phyloP scores from a whole-genome alignment of 2,113 vertebrate genomes.

The Turdus rufiventris region DNA sequence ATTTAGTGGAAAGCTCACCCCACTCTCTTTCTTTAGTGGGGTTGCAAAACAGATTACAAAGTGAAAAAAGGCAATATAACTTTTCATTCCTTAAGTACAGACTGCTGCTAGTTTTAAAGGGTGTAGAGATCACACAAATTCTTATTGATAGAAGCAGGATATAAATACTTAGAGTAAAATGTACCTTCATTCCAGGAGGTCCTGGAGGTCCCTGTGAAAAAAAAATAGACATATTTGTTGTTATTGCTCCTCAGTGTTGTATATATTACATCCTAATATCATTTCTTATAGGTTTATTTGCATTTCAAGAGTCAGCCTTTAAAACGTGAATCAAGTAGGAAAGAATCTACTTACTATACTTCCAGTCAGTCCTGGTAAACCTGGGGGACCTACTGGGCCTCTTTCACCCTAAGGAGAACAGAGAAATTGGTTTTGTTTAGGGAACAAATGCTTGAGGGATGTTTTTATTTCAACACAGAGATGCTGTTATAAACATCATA shows the following conservation, averaged over 20 bases:
- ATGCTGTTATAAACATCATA: background rate
- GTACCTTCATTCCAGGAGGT: constrained; percentile 86
- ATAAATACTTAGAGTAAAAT: background rate
- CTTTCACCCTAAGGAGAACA: constrained; percentile 82
- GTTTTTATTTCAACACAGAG: background rate
- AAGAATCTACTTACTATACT: constrained; percentile 79
- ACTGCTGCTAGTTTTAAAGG: background rate
- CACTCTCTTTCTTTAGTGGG: background rate
- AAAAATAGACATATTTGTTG: background rate
- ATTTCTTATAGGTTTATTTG: background rate
- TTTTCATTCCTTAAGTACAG: background rate
- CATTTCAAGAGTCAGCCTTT: background rate
- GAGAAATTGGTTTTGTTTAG: background rate
- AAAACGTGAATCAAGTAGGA: background rate
- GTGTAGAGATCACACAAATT: background rate
- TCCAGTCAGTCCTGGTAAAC: constrained; percentile 81
- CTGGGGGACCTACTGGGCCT: constrained; percentile 82
- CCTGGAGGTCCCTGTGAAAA: constrained; percentile 83
- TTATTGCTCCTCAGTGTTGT: background rate
- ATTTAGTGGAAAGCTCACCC: background rate
- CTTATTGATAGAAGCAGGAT: background rate
- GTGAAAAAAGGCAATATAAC: background rate
- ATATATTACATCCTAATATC: background rate
- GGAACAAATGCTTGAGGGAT: background rate
- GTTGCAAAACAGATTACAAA: background rate